phyloP scores from a whole-genome alignment of 2,113 vertebrate genomes.

The Ctenomys sociabilis region DNA sequence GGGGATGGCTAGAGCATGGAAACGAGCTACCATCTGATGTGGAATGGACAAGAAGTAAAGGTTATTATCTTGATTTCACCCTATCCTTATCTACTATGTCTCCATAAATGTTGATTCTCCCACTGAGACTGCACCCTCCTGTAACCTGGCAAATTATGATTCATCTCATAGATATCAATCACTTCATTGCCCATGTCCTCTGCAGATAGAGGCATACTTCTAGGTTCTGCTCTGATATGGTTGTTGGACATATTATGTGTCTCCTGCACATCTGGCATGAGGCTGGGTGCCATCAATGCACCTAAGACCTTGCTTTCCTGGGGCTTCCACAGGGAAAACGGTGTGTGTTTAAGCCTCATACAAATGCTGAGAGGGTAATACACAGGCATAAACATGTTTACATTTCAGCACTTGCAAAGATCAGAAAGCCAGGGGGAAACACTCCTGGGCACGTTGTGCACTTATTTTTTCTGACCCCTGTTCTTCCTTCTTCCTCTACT shows the following conservation, averaged over 20 bases:
- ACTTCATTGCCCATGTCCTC: not conserved
- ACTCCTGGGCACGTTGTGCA: not conserved
- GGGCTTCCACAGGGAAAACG: no score
- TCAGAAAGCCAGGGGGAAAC: not conserved
- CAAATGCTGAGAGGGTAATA: not conserved
- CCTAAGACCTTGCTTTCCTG: not conserved
- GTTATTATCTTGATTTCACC: not conserved
- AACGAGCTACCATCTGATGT: not conserved
- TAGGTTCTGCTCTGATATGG: not conserved
- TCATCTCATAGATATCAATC: not conserved
- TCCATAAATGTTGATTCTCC: not conserved
- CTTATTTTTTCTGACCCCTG: not conserved
- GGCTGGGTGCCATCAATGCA: no score
- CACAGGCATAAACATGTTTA: not conserved
- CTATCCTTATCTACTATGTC: rapidly evolving
- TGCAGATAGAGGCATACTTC: not conserved
- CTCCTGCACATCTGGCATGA: not conserved
- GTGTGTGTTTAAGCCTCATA: not conserved
- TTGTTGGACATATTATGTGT: not conserved
- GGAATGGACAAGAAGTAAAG: not conserved
- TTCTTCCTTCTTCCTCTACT: not conserved
- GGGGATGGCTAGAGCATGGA: not conserved
- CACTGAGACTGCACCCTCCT: not conserved
- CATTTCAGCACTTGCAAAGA: not conserved
- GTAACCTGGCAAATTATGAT: not conserved